Evolutionary conservation across 2,797 vertebrate species (phyloP), one percentile per base, ranked within the genome.

Genomic region (Tenualosa ilisha): DNA sequence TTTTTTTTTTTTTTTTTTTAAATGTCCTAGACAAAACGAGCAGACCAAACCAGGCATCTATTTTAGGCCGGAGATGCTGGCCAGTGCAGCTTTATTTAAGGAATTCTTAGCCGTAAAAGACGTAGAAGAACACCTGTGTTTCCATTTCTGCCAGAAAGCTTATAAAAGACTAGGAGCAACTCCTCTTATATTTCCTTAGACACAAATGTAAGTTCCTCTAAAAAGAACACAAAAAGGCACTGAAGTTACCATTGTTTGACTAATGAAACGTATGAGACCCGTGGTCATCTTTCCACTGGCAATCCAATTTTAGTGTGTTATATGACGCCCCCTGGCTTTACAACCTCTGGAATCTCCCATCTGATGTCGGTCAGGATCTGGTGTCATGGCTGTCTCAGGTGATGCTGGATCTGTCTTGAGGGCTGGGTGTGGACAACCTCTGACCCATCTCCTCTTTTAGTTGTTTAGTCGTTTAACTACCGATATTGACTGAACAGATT

Each of bases 331-430:
- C 43, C 11, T 6, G 72, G 5, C 5, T 12, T 15, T 17, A 1
- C 12, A 46, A 2, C 20, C 40, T 20, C 4, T 79, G 72, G 72
- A 46, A 79, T 43, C 72, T 43, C 37, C 72, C 72, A 37, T 81
- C 31, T 24, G 3, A 15, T 31, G n/a, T 24, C 51, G 22, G 68
- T 53, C 63, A 82, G 24, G 79, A 20, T 63, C 24, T 50, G 43
- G 40, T 82, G 68, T 81, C 40, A 81, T 43, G 72, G 72, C 13
- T 26, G 1, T 79, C 72, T 79, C 37, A 20, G 72, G 72, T 79
- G 72, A 43, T 79, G 72, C 72, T 43, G 37, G 72, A 20, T 17
- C 72, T 79, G 37, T 79, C 72, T 46, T 6, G 72, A 43, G 37
- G 72, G 72, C 40, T 79, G 72, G 72, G 40, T 79, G 72, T 43